Evolutionary conservation across 2,113 vertebrate species (phyloP), one percentile per base, ranked within the genome.

Genomic region (Pycnonotus jocosus): DNA sequence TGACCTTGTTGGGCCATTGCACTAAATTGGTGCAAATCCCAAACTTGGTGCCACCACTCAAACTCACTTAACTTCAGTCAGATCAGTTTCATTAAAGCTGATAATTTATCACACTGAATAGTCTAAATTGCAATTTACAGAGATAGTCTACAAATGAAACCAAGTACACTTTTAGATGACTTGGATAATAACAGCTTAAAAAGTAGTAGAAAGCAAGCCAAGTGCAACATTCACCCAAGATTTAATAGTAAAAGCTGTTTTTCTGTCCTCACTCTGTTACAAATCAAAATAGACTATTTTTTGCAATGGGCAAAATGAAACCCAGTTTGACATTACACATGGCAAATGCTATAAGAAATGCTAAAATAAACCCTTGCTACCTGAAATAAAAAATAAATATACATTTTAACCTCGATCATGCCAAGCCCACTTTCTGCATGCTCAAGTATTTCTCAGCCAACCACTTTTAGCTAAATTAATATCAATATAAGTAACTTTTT

Each of bases 391-490:
- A 95, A 90, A 87, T 54, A 89, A 74, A 82, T 80, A 88, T 7
- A 48, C 74, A 73, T 92, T 90, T 88, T 82, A 92, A 62, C 12
- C 16, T 28, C 40, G 60, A 91, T 80, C 90, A 40, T 38, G 77
- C 95, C 95, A 87, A 92, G 58, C 22, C 80, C 50, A 73, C 81
- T 93, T 95, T 97, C 91, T 94, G 74, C 40, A 86, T 88, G 86
- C 92, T 81, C 86, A 76, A 95, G 37, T 86, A 95, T 77, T 97
- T 94, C 88, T 87, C 88, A 93, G 87, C 93, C 92, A 94, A 91
- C 95, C 74, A 76, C 58, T 94, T 96, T 95, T 79, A 88, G 69
- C 91, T 92, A 87, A 96, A 93, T 96, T 96, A 97, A 90, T 96
- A 97, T 88, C 86, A 93, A 87, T 95, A 74, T 53, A 95, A 96